These are phyloP conservation scores for Zaprionus capensis DNA, from an alignment of 1,140 invertebrate species.

Conservation along the genomic window DNA sequence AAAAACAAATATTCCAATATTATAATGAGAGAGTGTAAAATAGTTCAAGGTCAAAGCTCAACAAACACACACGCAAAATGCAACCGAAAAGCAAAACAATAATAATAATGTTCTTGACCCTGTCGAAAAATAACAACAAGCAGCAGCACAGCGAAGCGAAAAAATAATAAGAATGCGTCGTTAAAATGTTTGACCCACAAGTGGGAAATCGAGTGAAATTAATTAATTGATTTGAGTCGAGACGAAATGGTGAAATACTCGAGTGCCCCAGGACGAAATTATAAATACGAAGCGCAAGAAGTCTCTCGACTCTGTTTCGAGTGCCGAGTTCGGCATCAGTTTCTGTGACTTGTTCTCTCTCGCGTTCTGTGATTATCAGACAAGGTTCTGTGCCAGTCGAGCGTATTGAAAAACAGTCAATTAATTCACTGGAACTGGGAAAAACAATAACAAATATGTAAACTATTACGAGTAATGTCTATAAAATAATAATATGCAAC, in stretches of 20 bases:
- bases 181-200: slow-evolving; percentile 13
- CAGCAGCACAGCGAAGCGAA: background rate
- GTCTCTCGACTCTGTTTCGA: slow-evolving; percentile 14
- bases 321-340: slow-evolving; percentile 20
- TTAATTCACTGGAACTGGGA: slow-evolving; percentile 36
- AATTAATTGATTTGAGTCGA: slow-evolving; percentile 51
- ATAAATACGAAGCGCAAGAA: background rate
- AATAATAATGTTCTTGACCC: slow-evolving; percentile 54
- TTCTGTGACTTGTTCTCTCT: background rate
- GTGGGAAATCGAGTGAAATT: slow-evolving; percentile 42
- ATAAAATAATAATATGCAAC: slow-evolving; percentile 25
- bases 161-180: slow-evolving; percentile 14
- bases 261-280: background rate
- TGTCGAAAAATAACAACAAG: background rate
- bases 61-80: slow-evolving; percentile 30
- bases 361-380: slow-evolving; percentile 35
- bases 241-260: slow-evolving; percentile 22
- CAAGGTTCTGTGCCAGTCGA: slow-evolving; percentile 19
- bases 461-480: slow-evolving; percentile 9
- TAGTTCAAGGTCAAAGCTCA: slow-evolving; percentile 68
- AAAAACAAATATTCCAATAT: slow-evolving; percentile 41
- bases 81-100: slow-evolving; percentile 39
- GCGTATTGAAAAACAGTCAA: slow-evolving; percentile 16
- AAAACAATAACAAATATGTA: slow-evolving; percentile 36
- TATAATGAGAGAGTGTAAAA: slow-evolving; percentile 38